These are phyloP conservation scores for Cantharis rustica DNA, from an alignment of 2,888 invertebrate species.

Conservation along the genomic window DNA sequence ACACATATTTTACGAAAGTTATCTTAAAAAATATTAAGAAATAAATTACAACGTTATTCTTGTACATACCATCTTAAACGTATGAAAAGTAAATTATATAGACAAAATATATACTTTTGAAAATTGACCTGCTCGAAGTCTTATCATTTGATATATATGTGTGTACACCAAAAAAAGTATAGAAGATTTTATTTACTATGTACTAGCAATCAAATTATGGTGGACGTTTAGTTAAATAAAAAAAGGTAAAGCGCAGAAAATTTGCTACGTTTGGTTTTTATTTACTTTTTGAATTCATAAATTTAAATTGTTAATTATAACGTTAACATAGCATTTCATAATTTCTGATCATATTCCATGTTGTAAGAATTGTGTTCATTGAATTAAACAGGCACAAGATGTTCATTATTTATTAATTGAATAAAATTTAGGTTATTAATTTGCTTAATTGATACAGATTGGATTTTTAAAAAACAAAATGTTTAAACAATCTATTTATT, in stretches of 20 bases:
- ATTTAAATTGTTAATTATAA: background rate
- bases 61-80: too few species aligned
- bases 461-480: too few species aligned
- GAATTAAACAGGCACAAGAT: background rate
- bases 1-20: too few species aligned
- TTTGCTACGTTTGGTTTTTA: background rate
- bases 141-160: background rate
- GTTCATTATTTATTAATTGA: background rate
- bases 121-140: too few species aligned
- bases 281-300: background rate
- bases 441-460: background rate
- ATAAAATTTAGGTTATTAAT: background rate
- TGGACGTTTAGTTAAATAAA: background rate
- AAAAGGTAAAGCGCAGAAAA: background rate
- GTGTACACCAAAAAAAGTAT: background rate
- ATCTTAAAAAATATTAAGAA: too few species aligned
- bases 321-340: background rate
- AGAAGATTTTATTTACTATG: background rate
- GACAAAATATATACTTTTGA: too few species aligned
- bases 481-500: background rate
- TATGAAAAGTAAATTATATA: too few species aligned
- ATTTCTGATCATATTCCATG: background rate
- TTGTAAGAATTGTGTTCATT: background rate
- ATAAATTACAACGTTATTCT: too few species aligned
- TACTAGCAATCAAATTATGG: background rate